phyloP scores from a whole-genome alignment of 2,797 vertebrate species.

The Lycodopsis pacificus region DNA sequence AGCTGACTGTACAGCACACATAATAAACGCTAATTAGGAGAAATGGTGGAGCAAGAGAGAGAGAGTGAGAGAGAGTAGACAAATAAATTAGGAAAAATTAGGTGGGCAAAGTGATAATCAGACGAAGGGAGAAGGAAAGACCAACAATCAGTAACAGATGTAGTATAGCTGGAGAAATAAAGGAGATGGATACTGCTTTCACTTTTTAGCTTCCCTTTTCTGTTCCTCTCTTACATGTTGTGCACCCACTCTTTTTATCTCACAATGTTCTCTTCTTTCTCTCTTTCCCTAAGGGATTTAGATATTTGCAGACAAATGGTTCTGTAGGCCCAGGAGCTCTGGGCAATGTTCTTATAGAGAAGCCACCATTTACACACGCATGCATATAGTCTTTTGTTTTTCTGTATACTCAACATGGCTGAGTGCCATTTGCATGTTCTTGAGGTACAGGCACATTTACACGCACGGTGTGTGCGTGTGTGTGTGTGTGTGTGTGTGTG shows the following conservation, averaged over 20 bases:
- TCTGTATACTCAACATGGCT: constrained; percentile 6
- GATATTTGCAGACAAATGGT: constrained; percentile 40
- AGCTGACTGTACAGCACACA: constrained; percentile 47
- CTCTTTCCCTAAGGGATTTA: constrained; percentile 13
- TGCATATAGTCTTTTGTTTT: constrained; percentile 18
- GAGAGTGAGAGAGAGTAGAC: constrained; percentile 10
- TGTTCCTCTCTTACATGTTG: background rate
- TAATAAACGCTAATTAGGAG: constrained; percentile 68
- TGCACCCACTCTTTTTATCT: background rate
- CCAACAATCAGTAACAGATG: constrained; percentile 27
- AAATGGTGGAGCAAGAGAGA: constrained; percentile 4
- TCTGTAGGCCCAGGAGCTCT: constrained; percentile 22
- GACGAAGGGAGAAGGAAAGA: constrained; percentile 17
- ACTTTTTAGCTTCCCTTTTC: background rate
- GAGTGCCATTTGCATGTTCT: constrained; percentile 32
- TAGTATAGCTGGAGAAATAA: constrained; percentile 3
- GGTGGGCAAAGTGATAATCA: constrained; percentile 18
- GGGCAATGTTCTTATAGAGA: constrained; percentile 12
- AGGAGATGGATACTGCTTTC: constrained; percentile 11
- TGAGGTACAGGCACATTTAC: background rate
- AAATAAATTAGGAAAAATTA: constrained; percentile 25
- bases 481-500: background rate
- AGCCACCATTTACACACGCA: background rate
- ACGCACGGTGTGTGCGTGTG: background rate
- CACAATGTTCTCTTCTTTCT: constrained; percentile 1